Base-by-base conservation (phyloP, 2,888 invertebrate species). In the Rhyacophila evoluta region DNA sequence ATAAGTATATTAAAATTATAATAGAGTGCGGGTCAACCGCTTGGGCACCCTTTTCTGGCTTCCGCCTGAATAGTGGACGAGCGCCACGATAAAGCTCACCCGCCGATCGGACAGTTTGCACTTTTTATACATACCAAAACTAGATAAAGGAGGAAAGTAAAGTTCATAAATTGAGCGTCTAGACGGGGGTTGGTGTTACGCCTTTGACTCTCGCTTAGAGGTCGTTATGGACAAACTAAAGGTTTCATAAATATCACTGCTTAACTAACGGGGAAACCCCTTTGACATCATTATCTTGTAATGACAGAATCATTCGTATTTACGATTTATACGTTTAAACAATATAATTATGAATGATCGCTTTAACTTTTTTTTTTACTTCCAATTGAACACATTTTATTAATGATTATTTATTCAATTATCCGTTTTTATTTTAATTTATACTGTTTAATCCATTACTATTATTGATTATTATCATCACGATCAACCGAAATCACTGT, bases 121-220 rank as follows among this genome's bases (percentile, higher is more conserved):
- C 55, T 55, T 55, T 55, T 55, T 55, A 55, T 19, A 15, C 55
- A 19, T 55, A 55, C 55, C 12, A 19, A 55, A 55, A 55, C 55
- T 55, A 55, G 55, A 55, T 55, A 25, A 19, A 55, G 55, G 6
- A 25, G 55, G 55, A 55, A 55, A 55, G 55, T 55, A 55, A 55
- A 55, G 55, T 55, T 55, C 55, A 55, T 55, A 55, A 55, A 55
- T 55, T 55, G 25, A 55, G 55, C 55, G 55, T 55, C 55, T 55
- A 55, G 55, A 55, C 55, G 55, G 55, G 55, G 55, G 55, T 19
- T 55, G 55, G 19, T 55, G 55, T 55, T 55, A 55, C 55, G 55
- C 55, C 55, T 55, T 55, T 55, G 55, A 55, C 55, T 55, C 55
- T 19, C 19, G 55, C 55, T 55, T 8, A 55, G 55, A 55, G 55